Evolutionary conservation across 1,140 invertebrate genomes (phyloP).

Genomic region (Pteromalus puparum): DNA sequence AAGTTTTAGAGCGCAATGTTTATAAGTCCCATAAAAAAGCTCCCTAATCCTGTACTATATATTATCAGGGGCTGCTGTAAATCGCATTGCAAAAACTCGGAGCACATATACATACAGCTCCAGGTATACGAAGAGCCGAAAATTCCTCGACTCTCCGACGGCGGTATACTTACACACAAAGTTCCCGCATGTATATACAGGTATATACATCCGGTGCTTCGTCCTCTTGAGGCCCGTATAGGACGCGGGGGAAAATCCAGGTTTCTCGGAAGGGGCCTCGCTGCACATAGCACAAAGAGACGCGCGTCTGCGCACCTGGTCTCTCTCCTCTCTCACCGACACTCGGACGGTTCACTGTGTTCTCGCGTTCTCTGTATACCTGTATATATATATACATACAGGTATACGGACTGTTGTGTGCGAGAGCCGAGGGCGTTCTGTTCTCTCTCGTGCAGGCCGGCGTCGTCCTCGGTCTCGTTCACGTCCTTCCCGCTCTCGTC

Average conservation of each 20-base stretch:
- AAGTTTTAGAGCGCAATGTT: no score
- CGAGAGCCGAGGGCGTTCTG: not conserved
- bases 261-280: constrained; percentile 18
- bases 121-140: not conserved
- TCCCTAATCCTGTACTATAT: no score
- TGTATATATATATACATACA: not conserved
- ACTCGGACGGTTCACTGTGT: not conserved
- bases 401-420: not conserved
- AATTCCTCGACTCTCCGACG: not conserved
- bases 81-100: no score
- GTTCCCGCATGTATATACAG: not conserved
- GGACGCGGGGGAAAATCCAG: not conserved
- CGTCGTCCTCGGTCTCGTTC: constrained; percentile 54
- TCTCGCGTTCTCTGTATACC: no score
- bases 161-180: not conserved
- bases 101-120: no score
- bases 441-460: constrained; percentile 34
- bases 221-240: constrained; percentile 5
- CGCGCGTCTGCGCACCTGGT: constrained; percentile 27
- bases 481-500: constrained; percentile 21
- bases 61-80: no score
- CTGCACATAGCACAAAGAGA: not conserved
- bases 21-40: no score
- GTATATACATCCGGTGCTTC: not conserved
- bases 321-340: not conserved